Evolutionary conservation across 2,888 invertebrate species (phyloP), one percentile per base, ranked within the genome.

Genomic region (Tipula confusa): DNA sequence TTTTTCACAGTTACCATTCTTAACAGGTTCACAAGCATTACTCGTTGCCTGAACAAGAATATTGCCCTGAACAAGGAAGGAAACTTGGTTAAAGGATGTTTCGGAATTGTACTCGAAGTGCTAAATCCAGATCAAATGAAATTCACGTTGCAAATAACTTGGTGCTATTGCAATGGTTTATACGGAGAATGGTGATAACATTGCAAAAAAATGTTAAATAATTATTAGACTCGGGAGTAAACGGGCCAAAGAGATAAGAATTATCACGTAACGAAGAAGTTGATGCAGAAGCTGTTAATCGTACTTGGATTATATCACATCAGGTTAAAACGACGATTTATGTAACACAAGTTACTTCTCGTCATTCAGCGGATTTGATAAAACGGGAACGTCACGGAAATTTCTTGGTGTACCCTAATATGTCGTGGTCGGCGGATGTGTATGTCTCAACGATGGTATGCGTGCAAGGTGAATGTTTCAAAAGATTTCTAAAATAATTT

Each of bases 271-370:
- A 98, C 83, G 99, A 99, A 90, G 98, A 98, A 89, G 97, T 98
- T 13, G 98, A 98, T 88, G 96, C 95, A 0, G 99, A 99, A 90
- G 99, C 99, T 29, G 97, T 98, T 5, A 94, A 96, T 89, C 92
- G 99, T 86, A 98, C 98, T 31, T 97, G 98, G 88, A 94, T 96
- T 86, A 94, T 97, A 86, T 96, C 99, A 29, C 95, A 96, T 90
- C 97, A 98, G 94, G 97, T 96, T 86, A 94, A 95, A 88, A 93
- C 96, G 86, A 98, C 99, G 3, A 92, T 99, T 85, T 96, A 96
- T 91, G 94, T 99, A 87, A 98, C 98, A 87, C 97, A 98, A 91
- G 95, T 99, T 89, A 99, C 99, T 96, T 97, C 97, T 87, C 96
- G 95, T 90, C 93, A 94, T 85, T 97, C 99, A 0, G 96, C 96